Conservation (phyloP, 2,113 vertebrate genomes). For the Erythrolamprus reginae region DNA sequence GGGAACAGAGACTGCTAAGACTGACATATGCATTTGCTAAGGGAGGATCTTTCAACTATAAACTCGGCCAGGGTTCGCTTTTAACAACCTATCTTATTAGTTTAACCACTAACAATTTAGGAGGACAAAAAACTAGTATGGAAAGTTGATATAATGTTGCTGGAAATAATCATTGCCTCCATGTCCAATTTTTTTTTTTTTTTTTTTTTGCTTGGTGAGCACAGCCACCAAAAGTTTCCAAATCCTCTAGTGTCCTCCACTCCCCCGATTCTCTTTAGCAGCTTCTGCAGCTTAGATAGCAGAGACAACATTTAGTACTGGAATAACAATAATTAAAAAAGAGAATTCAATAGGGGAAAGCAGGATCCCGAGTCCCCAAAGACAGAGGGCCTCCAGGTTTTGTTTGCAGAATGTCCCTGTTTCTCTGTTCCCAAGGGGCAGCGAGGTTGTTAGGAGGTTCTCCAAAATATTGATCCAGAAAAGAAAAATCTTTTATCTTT, state of each 20-base stretch:
- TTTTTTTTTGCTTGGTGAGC: conserved; percentile 35
- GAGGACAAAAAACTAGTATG: conserved; percentile 14
- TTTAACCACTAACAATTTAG: conserved; percentile 37
- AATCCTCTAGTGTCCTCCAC: neutral
- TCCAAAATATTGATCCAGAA: neutral
- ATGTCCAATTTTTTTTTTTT: conserved; percentile 37
- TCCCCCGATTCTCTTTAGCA: neutral
- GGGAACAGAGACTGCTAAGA: conserved; percentile 23
- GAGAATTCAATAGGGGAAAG: neutral
- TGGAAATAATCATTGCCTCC: conserved; percentile 40
- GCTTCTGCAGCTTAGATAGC: neutral
- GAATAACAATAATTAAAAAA: conserved; percentile 5
- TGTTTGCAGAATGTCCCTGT: neutral
- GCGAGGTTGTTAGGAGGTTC: neutral
- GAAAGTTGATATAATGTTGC: conserved; percentile 23
- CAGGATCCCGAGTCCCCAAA: neutral
- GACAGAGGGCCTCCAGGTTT: no score
- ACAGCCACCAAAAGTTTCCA: neutral
- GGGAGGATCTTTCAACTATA: conserved; percentile 37
- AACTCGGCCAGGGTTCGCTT: conserved; percentile 33
- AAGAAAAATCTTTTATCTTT: neutral
- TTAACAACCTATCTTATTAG: conserved; percentile 32
- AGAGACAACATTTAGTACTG: conserved; percentile 11
- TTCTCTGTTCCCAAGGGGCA: neutral
- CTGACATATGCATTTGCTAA: conserved; percentile 43